Conservation (phyloP, 2,888 invertebrate genomes). For the Xanthostigma xanthostigma region DNA sequence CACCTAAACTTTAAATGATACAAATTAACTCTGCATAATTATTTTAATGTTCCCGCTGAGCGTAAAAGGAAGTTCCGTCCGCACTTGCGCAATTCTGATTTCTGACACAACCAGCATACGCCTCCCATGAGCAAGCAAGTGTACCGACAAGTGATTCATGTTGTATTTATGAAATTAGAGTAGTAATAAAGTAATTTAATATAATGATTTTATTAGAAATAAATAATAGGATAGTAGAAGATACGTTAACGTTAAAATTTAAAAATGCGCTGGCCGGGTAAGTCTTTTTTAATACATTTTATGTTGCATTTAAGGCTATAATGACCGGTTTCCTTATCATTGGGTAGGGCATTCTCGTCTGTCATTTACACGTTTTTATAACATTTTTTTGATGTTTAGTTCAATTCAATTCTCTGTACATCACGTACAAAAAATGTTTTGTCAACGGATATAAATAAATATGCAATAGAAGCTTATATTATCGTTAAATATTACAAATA, state of each 20-base stretch:
- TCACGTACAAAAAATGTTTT: no score
- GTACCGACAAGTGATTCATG: slow-evolving; percentile 11
- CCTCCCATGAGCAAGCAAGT: slow-evolving; percentile 20
- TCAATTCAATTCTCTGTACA: background rate
- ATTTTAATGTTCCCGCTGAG: background rate
- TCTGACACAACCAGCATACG: slow-evolving; percentile 11
- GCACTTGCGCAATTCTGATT: slow-evolving; percentile 2
- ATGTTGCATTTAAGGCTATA: slow-evolving; percentile 18
- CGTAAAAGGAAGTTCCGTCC: background rate
- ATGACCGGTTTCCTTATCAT: slow-evolving; percentile 35
- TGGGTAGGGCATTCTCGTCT: slow-evolving; percentile 34
- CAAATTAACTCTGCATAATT: background rate
- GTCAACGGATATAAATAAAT: no score
- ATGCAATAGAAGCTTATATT: no score
- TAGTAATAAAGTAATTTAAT: slow-evolving; percentile 18
- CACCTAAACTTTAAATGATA: background rate
- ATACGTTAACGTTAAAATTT: slow-evolving; percentile 89
- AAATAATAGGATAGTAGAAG: slow-evolving; percentile 97
- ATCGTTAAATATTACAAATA: no score
- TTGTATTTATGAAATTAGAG: slow-evolving; percentile 9
- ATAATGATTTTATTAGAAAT: slow-evolving; percentile 94
- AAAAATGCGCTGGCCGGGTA: slow-evolving; percentile 93
- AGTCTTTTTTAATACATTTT: slow-evolving; percentile 30
- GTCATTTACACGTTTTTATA: slow-evolving; percentile 8
- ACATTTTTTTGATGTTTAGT: slow-evolving; percentile 10